Evolutionary conservation across 2,888 invertebrate genomes (phyloP).

Genomic region (Mythimna loreyi): DNA sequence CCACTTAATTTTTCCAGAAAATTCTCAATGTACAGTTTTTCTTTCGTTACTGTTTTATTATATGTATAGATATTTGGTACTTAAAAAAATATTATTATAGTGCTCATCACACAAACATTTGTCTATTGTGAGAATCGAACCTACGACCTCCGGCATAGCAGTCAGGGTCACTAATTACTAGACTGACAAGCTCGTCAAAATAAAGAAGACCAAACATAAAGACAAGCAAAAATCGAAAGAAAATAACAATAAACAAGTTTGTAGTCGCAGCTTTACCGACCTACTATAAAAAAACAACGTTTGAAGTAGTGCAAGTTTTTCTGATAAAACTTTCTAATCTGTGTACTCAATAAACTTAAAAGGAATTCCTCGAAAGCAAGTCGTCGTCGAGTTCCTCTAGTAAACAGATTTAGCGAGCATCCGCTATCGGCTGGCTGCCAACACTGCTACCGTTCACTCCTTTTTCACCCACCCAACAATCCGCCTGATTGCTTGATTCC

Average conservation of each 20-base stretch:
- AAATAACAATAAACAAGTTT: background rate
- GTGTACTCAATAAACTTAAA: background rate
- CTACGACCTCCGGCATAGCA: too few relatives aligned
- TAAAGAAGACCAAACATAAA: too few relatives aligned
- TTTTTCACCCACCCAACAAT: constrained; percentile 45
- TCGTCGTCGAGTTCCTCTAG: constrained; percentile 55
- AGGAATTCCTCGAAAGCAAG: constrained; percentile 9
- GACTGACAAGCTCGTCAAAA: too few relatives aligned
- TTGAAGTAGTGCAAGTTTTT: background rate
- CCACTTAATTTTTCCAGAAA: too few relatives aligned
- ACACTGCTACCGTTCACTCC: constrained; percentile 55
- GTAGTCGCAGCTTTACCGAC: background rate
- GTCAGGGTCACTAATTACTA: too few relatives aligned
- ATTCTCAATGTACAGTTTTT: too few relatives aligned
- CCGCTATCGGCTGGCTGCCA: constrained; percentile 71
- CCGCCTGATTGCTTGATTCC: constrained; percentile 48
- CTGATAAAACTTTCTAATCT: background rate
- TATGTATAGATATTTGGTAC: too few relatives aligned
- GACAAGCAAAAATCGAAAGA: background rate
- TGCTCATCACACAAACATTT: too few relatives aligned
- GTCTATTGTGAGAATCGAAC: too few relatives aligned
- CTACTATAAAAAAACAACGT: background rate
- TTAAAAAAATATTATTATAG: too few relatives aligned
- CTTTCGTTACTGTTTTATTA: too few relatives aligned
- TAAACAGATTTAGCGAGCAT: constrained; percentile 58